Base-by-base conservation (phyloP, 1,140 invertebrate genomes). In the Heliconius hewitsoni region DNA sequence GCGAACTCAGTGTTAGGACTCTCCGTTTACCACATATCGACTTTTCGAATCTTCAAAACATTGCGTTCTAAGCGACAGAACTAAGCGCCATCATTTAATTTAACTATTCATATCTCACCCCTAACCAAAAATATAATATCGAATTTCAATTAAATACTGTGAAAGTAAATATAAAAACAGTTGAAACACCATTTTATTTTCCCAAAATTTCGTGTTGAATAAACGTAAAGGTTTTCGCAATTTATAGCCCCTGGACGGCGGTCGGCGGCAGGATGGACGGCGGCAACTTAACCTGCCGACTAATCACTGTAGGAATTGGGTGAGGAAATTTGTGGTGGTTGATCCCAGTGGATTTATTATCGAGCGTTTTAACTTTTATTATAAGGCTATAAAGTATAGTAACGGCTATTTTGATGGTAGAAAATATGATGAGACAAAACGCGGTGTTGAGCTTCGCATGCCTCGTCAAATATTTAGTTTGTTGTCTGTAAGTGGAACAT, bases 231-330 rank as follows among this genome's bases (percentile, higher is more conserved):
- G 34, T 72, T 39, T 39, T 19, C 9, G 72, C 72, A 66, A 81
- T 81, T 81, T 81, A 77, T 77, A 74, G 72, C 60, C 27, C 52
- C 57, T 75, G 71, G 72, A 5, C 42, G 42, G 11, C 1, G 13
- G 42, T 3, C 42, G 42, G 42, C 11, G 42, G 42, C 72, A 70
- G 76, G 74, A 74, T 81, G 76, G 75, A 81, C 74, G 55, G 72
- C 79, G 71, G 72, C 79, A 81, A 81, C 66, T 79, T 79, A 79
- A 79, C 78, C 78, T 79, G 73, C 78, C 57, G 46, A 60, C 73
- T 79, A 79, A 79, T 76, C 66, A 50, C 42, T 34, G 66, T 75
- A 66, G 46, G 70, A 79, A 76, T 72, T 79, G 72, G 60, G 60
- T 30, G 60, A 50, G 60, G 42, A 76, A 19, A 46, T 74, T 75